Conservation (phyloP, 1,140 invertebrate genomes). For the Anoplolepis gracilipes region DNA sequence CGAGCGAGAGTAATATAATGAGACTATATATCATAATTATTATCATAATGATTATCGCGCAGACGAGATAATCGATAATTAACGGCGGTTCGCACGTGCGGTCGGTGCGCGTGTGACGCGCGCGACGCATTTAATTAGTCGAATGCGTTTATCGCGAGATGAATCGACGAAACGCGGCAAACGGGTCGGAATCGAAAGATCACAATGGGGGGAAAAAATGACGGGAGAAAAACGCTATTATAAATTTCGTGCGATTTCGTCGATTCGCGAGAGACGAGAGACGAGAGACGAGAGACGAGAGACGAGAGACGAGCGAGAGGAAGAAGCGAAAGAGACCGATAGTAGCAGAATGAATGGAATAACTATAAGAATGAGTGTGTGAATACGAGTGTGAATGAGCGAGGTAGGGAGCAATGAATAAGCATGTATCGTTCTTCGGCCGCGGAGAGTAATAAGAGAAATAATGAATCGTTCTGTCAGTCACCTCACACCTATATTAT, state of each 20-base stretch:
- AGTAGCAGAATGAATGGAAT: slow-evolving; percentile 1
- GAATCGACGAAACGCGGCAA: slow-evolving; percentile 15
- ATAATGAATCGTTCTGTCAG: slow-evolving; percentile 80
- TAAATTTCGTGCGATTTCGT: slow-evolving; percentile 36
- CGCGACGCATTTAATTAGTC: slow-evolving; percentile 57
- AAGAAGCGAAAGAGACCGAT: neutral
- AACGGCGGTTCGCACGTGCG: slow-evolving; percentile 65
- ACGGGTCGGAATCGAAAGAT: neutral
- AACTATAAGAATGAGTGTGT: slow-evolving; percentile 44
- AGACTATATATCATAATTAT: slow-evolving; percentile 68
- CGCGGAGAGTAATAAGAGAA: slow-evolving; percentile 72
- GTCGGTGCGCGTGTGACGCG: slow-evolving; percentile 58
- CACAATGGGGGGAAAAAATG: neutral
- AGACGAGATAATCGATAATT: slow-evolving; percentile 39
- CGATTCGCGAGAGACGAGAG: slow-evolving; percentile 35
- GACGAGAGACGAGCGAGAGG: no score
- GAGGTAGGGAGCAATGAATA: slow-evolving; percentile 45
- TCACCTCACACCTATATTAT: slow-evolving; percentile 84
- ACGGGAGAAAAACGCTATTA: neutral
- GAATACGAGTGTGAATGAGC: slow-evolving; percentile 33
- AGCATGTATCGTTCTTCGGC: slow-evolving; percentile 67
- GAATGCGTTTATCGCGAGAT: slow-evolving; percentile 26
- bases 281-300: no score
- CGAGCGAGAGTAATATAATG: slow-evolving; percentile 68
- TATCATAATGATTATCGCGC: slow-evolving; percentile 50